Base-by-base conservation (phyloP, 2,888 invertebrate genomes). In the Pocota personata region DNA sequence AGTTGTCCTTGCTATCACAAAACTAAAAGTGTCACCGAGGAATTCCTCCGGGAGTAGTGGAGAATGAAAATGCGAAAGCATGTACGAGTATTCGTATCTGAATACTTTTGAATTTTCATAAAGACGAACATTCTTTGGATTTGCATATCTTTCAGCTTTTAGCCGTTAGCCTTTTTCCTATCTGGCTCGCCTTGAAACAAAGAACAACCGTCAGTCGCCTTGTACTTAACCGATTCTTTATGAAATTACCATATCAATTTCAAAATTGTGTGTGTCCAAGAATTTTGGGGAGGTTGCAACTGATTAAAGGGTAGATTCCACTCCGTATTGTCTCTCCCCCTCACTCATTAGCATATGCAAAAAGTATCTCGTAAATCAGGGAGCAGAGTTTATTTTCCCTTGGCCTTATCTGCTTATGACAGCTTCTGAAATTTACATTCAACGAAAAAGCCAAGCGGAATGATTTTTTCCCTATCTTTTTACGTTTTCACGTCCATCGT, bases 371-470 rank as follows among this genome's bases (percentile, higher is more conserved):
- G 86, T 86, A 86, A 86, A 86, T 86, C 86, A 86, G 82, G 72
- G 72, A 76, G 72, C 76, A 62, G 67, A 77, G 72, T 86, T 86
- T 86, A 82, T 77, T 82, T 86, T 86, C 40, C 76, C 72, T 86
- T 86, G 55, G 86, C 76, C 82, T 86, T 86, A 86, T 82, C 86
- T 86, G 86, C 86, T 86, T 86, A 86, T 86, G 86, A 86, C 86
- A 86, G 86, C 60, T 77, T 82, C 73, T 82, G 76, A 86, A 86
- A 86, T 82, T 86, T 82, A 77, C 72, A 82, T 82, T 72, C 80
- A 75, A 64, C 75, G 52, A 35, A 46, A 78, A 79, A 57, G 69
- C 64, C 69, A 58, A 58, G 62, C 80, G 10, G 37, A 69, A 64
- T 69, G 48, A 62, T 72, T 71, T n/a, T 12, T 46, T 35, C 21